A percentile compares a stretch with the other conserved stretches of the same genome.
phyloP scores from a whole-genome alignment of 53 echinoderm and acorn worm species.

The Paracentrotus lividus region DNA sequence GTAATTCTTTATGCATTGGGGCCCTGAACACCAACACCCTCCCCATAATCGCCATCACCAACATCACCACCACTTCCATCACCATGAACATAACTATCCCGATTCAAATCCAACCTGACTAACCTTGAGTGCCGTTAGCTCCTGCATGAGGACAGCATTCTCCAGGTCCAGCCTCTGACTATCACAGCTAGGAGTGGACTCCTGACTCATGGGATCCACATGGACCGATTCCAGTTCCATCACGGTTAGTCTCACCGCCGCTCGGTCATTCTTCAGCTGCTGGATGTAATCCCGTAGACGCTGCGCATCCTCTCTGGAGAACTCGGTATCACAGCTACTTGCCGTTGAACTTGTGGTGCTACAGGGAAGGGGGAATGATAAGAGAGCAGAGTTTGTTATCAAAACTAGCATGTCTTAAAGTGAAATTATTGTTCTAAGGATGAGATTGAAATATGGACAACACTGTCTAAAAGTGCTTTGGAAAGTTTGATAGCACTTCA shows the following conservation, averaged over 20 bases:
- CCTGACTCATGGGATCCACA: slow-evolving; percentile 87
- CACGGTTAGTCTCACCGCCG: slow-evolving; percentile 95
- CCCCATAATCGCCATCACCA: no score
- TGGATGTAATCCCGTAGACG: slow-evolving; percentile 93
- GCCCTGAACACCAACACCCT: no score
- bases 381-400: neutral
- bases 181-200: slow-evolving; percentile 81
- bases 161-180: slow-evolving; percentile 96
- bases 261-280: slow-evolving; percentile 98
- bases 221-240: slow-evolving; percentile 97
- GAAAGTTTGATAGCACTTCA: no score
- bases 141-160: slow-evolving; percentile 99
- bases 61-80: no score
- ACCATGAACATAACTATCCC: no score
- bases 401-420: neutral
- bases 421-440: no score
- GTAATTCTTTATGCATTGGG: no score
- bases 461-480: no score
- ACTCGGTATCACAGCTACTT: slow-evolving; percentile 97
- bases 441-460: no score
- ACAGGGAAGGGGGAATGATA: no score
- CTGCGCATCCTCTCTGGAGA: slow-evolving; percentile 96
- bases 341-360: slow-evolving; percentile 97
- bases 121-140: slow-evolving; percentile 95
- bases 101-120: neutral